These are phyloP conservation scores for Limenitis camilla DNA, from an alignment of 2,888 invertebrate genomes.

Conservation along the genomic window DNA sequence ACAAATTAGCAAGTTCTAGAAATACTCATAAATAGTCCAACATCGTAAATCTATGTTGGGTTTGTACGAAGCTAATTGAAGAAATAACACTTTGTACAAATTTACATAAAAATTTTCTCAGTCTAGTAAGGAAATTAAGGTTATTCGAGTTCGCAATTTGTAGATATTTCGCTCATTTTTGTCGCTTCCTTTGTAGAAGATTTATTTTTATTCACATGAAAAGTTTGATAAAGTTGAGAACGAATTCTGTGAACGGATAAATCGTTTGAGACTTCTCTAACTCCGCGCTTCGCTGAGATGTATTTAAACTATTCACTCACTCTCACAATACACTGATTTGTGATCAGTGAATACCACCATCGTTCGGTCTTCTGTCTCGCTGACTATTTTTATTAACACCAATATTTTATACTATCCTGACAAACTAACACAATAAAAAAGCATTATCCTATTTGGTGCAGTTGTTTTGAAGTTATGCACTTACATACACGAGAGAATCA, in stretches of 20 bases:
- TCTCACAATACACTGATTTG: no score
- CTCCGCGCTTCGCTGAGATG: no score
- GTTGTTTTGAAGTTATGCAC: no score
- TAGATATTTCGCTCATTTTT: constrained; percentile 15
- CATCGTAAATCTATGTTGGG: constrained; percentile 20
- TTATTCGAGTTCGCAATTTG: constrained; percentile 52
- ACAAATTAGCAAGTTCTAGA: neutral
- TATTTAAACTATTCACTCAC: no score
- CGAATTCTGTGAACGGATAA: neutral
- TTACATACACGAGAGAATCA: no score
- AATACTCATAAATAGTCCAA: neutral
- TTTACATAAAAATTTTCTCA: constrained; percentile 70
- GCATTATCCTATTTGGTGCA: no score
- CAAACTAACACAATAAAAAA: no score
- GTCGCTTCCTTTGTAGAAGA: neutral
- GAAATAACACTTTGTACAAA: constrained; percentile 72
- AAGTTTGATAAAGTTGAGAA: neutral
- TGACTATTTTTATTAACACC: no score
- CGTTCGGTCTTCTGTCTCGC: no score
- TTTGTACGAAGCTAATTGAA: constrained; percentile 65
- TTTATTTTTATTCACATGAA: neutral
- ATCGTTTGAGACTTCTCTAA: no score
- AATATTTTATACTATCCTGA: no score
- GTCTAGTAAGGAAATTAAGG: constrained; percentile 63
- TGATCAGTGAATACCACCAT: no score